Percentiles rank a stretch among this genome's conserved stretches.
phyloP scores from a whole-genome alignment of 2,797 vertebrate species.

The Myripristis jacobus region DNA sequence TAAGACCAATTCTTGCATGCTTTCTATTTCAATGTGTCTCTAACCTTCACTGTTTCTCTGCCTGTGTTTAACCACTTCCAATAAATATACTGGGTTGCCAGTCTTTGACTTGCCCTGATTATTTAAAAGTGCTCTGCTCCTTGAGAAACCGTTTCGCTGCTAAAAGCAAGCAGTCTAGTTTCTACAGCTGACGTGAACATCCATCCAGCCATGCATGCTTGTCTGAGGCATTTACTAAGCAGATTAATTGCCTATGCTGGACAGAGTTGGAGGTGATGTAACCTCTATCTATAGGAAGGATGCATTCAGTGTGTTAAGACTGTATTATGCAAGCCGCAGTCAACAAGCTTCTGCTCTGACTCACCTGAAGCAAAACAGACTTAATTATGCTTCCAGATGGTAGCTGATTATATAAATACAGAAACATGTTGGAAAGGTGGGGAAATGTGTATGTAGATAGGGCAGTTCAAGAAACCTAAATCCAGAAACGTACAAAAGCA shows the following conservation, averaged over 20 bases:
- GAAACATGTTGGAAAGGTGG: neutral
- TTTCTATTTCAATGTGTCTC: conserved; percentile 27
- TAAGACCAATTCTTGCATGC: conserved; percentile 1
- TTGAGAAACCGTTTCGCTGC: neutral
- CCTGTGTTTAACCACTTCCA: conserved; percentile 27
- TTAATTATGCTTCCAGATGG: neutral
- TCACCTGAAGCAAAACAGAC: conserved; percentile 17
- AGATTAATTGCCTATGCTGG: conserved; percentile 31
- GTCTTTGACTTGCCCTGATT: neutral
- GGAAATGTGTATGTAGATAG: neutral
- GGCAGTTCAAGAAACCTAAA: too few relatives aligned
- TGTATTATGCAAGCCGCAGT: conserved; percentile 37
- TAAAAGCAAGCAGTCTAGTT: neutral
- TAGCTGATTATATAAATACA: neutral
- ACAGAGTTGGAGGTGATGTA: conserved; percentile 44
- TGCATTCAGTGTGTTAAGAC: conserved; percentile 10
- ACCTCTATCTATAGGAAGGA: conserved; percentile 45
- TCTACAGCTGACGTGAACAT: neutral
- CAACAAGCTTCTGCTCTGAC: conserved; percentile 2
- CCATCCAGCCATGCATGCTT: neutral
- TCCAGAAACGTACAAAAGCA: neutral
- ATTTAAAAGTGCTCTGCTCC: neutral
- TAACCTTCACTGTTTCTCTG: conserved; percentile 11
- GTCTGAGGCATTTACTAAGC: conserved; percentile 23
- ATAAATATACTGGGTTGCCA: conserved; percentile 45